Evolutionary conservation across 53 echinoderm and acorn worm genomes (phyloP), one percentile per base, ranked within the genome.

Genomic region (Actinopyga echinites): DNA sequence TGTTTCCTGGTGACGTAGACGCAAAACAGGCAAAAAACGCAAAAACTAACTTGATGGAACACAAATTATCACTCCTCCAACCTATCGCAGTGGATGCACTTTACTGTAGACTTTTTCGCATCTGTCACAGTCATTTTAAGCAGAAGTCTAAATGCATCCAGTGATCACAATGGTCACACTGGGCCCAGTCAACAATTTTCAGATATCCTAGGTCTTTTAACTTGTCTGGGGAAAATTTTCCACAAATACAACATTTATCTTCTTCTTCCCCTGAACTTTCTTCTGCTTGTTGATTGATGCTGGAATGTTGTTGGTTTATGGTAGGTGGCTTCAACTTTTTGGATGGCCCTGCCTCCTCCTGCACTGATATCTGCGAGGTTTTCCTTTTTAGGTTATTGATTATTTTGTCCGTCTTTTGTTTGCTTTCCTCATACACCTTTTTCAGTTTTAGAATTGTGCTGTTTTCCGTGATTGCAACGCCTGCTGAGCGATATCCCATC

Each of bases 341-440:
- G n/a, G 58, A 58, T 58, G 58, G 25, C 25, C 58, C 58, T 58
- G 58, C n/a, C 58, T 58, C 58, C 21, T 58, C 58, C 58, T 58
- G 58, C 25, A 25, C 58, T 25, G 37, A 37, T 37, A 37, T 37
- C 37, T 37, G 37, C 37, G 37, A 37, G 37, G 37, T 37, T 37
- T 37, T 37, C 37, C 37, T 37, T 37, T 37, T 37, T 37, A 37
- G 37, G 37, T 7, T 37, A 7, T 37, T 37, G 37, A 37, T 37
- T 37, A 5, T 37, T 37, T 37, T 37, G 37, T 58, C n/a, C 25
- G 58, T 22, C 25, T 58, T 58, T 25, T 58, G 21, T 22, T 21
- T 25, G n/a, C 25, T 58, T 58, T 58, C 58, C 58, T 58, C 58
- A 25, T 22, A 58, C 25, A 58, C 58, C 58, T 58, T 58, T 58